Base-by-base conservation (phyloP, 2,888 invertebrate genomes). In the Acrobasis consociella region DNA sequence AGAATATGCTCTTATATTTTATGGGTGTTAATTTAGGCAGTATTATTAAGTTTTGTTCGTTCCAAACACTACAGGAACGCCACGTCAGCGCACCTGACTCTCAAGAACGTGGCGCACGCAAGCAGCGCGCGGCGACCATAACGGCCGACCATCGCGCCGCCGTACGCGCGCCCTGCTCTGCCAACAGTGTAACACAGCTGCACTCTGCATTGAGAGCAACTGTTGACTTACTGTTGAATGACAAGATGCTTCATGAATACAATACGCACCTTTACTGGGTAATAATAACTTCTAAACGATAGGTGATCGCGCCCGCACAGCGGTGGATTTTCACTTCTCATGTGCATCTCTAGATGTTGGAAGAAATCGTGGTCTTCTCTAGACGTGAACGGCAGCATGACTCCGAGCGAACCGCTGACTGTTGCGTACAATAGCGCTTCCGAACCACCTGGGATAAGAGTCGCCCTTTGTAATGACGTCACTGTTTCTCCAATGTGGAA, bases 321-420 rank as follows among this genome's bases (percentile, higher is more conserved):
- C 0, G 99, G 99, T 0, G 98, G 95, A 87, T 99, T 97, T 86
- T 99, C 99, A 69, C 98, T 97, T 60, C 99, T 93, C 98, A 99
- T 98, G 85, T 99, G 99, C 99, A 99, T 99, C 88, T 99, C 99
- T 68, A 99, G 93, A 90, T 99, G 99, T 82, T 99, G 99, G 93
- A 99, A 99, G 86, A 99, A 99, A 83, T 99, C 99, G 75, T 98
- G 99, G 86, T 99, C 99, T 93, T 99, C 99, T 74, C 98, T 95
- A 16, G 98, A 97, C 0, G 98, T 98, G 80, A 99, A 99, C 0
- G 99, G 98, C 17, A 99, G 96, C 49, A 99, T 93, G 9, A 98
- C 98, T 1, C 99, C 99, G 0, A 99, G 96, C 0, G 97, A 95
- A 3, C 99, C 99, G 66, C 98, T 97, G 13, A 99, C 85, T 0